These are phyloP conservation scores for Lasioglossum albipes DNA, from an alignment of 1,140 invertebrate genomes.

Conservation along the genomic window DNA sequence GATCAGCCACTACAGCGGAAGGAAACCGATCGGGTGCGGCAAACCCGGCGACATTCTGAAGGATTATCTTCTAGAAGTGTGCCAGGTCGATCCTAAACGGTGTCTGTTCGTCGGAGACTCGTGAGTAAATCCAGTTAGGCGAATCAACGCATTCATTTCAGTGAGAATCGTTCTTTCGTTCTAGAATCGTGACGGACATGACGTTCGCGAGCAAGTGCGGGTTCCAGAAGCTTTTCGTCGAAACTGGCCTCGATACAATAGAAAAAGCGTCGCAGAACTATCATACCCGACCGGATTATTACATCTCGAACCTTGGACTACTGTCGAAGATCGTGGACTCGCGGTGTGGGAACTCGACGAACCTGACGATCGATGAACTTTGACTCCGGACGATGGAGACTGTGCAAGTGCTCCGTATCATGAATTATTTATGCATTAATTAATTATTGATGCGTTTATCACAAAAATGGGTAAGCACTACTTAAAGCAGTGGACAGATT, in stretches of 20 bases:
- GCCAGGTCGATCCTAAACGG: conserved; percentile 78
- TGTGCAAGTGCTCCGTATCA: too few species aligned
- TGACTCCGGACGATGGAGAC: too few species aligned
- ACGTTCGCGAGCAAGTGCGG: conserved; percentile 79
- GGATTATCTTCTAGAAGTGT: conserved; percentile 72
- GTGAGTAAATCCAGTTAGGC: conserved; percentile 66
- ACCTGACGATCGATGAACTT: not conserved
- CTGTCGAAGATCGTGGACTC: conserved; percentile 7
- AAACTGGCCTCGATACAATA: conserved; percentile 16
- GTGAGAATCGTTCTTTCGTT: too few species aligned
- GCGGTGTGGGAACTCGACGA: accelerated
- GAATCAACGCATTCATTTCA: too few species aligned
- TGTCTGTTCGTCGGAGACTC: conserved; percentile 84
- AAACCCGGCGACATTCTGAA: conserved; percentile 81
- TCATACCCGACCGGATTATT: conserved; percentile 39
- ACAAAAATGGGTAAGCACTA: too few species aligned
- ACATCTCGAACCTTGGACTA: conserved; percentile 36
- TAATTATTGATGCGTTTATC: too few species aligned
- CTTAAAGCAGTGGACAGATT: too few species aligned
- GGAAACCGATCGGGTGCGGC: conserved; percentile 76
- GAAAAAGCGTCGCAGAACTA: not conserved
- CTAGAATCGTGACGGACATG: conserved; percentile 82
- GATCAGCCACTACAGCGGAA: conserved; percentile 74
- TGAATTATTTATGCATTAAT: too few species aligned
- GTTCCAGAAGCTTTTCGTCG: conserved; percentile 74